Evolutionary conservation across 2,888 invertebrate genomes (phyloP), one percentile per base, ranked within the genome.

Genomic region (Hybos culiciformis): DNA sequence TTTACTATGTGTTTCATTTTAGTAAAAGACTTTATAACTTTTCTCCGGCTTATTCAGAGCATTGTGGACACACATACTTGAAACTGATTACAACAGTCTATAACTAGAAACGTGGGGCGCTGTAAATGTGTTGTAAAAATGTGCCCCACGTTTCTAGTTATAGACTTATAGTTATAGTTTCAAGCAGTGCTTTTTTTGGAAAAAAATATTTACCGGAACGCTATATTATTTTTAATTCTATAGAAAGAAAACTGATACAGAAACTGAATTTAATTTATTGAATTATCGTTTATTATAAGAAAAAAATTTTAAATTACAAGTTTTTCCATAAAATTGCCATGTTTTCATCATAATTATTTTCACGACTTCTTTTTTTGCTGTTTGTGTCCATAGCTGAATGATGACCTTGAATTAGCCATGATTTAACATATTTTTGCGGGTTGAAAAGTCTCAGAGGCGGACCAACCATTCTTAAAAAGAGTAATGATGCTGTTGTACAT

Each of bases 241-340:
- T 29, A 29, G 12, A 29, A 29, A 6, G 33, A 18, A 33, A 33
- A 33, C 33, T 33, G 33, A 33, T 33, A 33, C 33, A 33, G 33
- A 33, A 18, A 33, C 33, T 33, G 33, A 33, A 33, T 33, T 33
- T 33, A 33, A 33, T 33, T 18, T 33, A 33, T 33, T 33, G 33
- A 33, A 33, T 33, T 18, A 18, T 33, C 33, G 17, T 29, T 29
- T 29, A 29, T 32, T 32, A 32, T 32, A 32, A 5, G 32, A 32
- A 32, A 14, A 15, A 33, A 17, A 18, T 11, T 33, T 18, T 18
- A 33, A 33, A 33, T 33, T 33, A 33, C 33, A 33, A 19, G 33
- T 33, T 33, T 33, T 33, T 33, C 33, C 33, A 33, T 33, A 33
- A 33, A 33, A 33, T 33, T 33, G 33, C 33, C 33, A 33, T 33